Conservation (phyloP, 2,888 invertebrate genomes). For the Drosophila phalerata region DNA sequence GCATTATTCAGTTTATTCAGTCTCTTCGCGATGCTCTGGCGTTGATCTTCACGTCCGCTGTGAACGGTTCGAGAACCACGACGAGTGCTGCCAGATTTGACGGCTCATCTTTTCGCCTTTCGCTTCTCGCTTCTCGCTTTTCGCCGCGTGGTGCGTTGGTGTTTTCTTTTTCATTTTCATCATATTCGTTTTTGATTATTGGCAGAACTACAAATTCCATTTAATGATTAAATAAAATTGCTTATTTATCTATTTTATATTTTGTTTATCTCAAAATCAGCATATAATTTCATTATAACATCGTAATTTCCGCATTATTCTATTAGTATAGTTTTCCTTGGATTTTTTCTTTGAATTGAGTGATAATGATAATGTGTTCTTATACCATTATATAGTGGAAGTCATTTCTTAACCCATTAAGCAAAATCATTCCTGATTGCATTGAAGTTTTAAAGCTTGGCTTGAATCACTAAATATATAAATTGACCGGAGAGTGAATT, state of each 20-base stretch:
- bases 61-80: slow-evolving; percentile 25
- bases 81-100: slow-evolving; percentile 2
- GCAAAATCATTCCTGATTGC: too few relatives aligned
- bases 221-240: background rate
- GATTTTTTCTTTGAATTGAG: background rate
- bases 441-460: too few relatives aligned
- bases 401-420: too few relatives aligned
- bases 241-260: background rate
- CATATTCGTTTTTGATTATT: background rate
- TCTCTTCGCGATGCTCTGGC: slow-evolving; percentile 77
- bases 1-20: slow-evolving; percentile 38
- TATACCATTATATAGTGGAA: background rate
- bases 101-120: slow-evolving; percentile 7
- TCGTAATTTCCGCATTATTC: background rate
- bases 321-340: background rate
- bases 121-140: slow-evolving; percentile 12
- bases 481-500: too few relatives aligned
- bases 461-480: too few relatives aligned
- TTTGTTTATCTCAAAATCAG: background rate
- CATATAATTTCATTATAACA: background rate
- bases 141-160: slow-evolving; percentile 43
- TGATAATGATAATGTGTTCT: background rate
- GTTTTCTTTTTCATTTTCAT: slow-evolving; percentile 11
- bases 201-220: background rate
- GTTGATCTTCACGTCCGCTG: slow-evolving; percentile 73